Conservation (phyloP, 2,797 vertebrate genomes). For the Lophura swinhoii region DNA sequence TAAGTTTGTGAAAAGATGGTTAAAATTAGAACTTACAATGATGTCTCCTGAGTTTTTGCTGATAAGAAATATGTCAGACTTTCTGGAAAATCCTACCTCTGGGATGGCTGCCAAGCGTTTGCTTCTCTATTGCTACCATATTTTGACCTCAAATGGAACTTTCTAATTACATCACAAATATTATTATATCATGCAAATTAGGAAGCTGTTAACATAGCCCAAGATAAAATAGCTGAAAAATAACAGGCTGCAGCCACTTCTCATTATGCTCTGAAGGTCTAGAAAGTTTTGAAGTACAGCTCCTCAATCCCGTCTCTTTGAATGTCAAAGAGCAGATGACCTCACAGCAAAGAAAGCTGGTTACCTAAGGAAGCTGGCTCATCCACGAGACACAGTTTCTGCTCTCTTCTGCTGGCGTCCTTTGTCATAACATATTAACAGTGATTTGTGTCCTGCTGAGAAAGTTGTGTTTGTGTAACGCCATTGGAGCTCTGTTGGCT, state of each 20-base stretch:
- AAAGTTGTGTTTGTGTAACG: conserved; percentile 62
- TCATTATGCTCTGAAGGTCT: neutral
- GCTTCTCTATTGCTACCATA: conserved; percentile 71
- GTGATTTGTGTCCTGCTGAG: conserved; percentile 58
- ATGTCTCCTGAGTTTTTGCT: conserved; percentile 4
- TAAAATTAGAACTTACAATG: conserved; percentile 27
- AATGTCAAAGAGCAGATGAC: conserved; percentile 8
- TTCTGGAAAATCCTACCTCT: conserved; percentile 56
- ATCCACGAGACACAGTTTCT: conserved; percentile 14
- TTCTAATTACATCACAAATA: conserved; percentile 68
- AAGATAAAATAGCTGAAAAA: conserved; percentile 42
- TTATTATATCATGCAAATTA: conserved; percentile 64
- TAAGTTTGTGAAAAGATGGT: neutral
- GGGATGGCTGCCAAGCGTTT: conserved; percentile 63
- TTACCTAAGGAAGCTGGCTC: conserved; percentile 38
- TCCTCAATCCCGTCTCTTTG: neutral
- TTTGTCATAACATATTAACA: conserved; percentile 53
- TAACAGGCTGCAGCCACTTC: conserved; percentile 10
- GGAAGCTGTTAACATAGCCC: conserved; percentile 47
- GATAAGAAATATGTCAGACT: conserved; percentile 52
- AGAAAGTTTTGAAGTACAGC: conserved; percentile 3
- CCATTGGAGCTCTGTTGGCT: conserved; percentile 19
- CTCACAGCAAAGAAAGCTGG: conserved; percentile 7
- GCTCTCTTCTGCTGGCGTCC: conserved; percentile 35
- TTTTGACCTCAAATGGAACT: conserved; percentile 72